phyloP scores from a whole-genome alignment of 2,113 vertebrate species.

The Campylomormyrus numenius region DNA sequence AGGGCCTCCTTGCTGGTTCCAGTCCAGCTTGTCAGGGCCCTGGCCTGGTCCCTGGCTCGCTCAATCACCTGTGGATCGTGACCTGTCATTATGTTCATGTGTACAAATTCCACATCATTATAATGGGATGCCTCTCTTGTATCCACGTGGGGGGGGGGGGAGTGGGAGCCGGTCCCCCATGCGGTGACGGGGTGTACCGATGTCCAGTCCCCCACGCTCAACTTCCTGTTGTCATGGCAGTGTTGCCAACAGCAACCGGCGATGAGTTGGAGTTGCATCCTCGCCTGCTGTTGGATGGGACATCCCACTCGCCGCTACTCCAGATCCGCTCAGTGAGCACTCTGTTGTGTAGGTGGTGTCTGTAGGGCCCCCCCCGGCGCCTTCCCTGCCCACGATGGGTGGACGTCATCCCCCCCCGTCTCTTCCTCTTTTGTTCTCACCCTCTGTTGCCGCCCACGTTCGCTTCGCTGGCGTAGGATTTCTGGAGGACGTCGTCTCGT shows the following conservation, averaged over 20 bases:
- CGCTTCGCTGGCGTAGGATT: background rate
- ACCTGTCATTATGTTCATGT: background rate
- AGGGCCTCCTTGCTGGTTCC: background rate
- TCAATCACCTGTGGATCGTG: background rate
- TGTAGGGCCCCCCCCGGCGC: background rate
- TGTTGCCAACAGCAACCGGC: background rate
- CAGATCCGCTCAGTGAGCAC: background rate
- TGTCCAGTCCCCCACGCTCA: background rate
- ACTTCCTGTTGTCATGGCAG: background rate
- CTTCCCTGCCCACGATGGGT: background rate
- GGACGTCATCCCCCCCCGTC: background rate
- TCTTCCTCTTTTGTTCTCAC: background rate
- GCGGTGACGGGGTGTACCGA: background rate
- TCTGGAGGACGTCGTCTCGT: background rate
- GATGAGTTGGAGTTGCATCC: background rate
- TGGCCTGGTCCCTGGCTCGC: background rate
- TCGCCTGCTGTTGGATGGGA: background rate
- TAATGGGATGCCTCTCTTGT: background rate
- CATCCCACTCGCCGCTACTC: background rate
- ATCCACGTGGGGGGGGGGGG: background rate
- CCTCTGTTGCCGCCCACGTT: background rate
- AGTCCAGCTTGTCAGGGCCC: background rate
- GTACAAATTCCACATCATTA: background rate
- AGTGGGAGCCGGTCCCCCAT: background rate
- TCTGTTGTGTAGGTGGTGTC: background rate